Conservation (phyloP, 2,797 vertebrate genomes). For the Tenualosa ilisha region DNA sequence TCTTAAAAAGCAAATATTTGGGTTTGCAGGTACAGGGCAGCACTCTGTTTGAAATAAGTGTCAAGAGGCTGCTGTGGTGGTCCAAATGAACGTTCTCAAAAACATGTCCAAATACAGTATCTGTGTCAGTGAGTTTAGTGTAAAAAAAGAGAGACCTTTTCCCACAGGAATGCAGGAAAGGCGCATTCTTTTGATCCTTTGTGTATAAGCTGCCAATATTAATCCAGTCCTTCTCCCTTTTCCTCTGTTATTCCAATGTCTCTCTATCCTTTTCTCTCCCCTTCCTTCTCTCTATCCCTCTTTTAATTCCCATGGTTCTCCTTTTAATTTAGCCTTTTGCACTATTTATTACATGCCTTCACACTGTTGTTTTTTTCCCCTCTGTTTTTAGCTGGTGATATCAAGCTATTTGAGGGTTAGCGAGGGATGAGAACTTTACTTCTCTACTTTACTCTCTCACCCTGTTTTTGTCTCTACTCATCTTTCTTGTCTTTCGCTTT, state of each 20-base stretch:
- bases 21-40: neutral
- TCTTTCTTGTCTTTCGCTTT: conserved; percentile 30
- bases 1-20: neutral
- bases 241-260: neutral
- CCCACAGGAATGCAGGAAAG: neutral
- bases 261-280: neutral
- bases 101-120: conserved; percentile 10
- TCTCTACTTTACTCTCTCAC: neutral
- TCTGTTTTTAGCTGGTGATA: neutral
- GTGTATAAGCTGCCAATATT: neutral
- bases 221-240: neutral
- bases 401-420: neutral
- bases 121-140: neutral
- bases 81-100: neutral
- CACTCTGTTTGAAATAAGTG: neutral
- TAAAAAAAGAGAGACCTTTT: neutral
- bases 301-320: neutral
- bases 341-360: neutral
- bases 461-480: neutral
- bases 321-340: neutral
- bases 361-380: neutral
- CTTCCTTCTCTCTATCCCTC: neutral
- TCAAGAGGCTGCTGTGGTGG: neutral
- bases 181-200: conserved; percentile 3
- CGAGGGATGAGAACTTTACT: neutral